Percentiles rank a stretch among this genome's conserved stretches.
Evolutionary conservation across 2,888 invertebrate genomes (phyloP).

Genomic region (Leptogaster cylindrica): DNA sequence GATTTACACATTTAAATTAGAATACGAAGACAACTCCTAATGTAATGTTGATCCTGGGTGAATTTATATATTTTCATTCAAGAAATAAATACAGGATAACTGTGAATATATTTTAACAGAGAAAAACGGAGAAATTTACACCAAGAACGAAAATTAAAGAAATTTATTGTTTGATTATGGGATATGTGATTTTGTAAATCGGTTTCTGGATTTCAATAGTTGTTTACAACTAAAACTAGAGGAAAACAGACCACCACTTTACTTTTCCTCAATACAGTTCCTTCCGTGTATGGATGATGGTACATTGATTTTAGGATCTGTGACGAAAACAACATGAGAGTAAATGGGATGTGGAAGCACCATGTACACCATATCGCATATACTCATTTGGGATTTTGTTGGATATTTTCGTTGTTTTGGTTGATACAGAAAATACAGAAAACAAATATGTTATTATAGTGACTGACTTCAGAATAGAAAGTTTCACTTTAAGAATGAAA

Average conservation of each 20-base stretch:
- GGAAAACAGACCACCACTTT: neutral
- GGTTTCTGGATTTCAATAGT: neutral
- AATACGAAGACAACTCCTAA: slow-evolving; percentile 26
- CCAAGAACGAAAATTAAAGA: slow-evolving; percentile 16
- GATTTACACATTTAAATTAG: slow-evolving; percentile 31
- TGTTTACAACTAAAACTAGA: slow-evolving; percentile 35
- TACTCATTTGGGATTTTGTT: neutral
- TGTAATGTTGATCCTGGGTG: slow-evolving; percentile 20
- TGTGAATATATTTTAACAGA: slow-evolving; percentile 1
- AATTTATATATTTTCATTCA: slow-evolving; percentile 18
- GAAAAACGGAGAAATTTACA: slow-evolving; percentile 16
- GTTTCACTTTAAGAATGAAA: slow-evolving; percentile 32
- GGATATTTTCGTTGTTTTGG: neutral
- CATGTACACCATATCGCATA: neutral
- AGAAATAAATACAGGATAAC: slow-evolving; percentile 18
- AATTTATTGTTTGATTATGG: slow-evolving; percentile 6
- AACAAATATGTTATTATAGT: slow-evolving; percentile 4
- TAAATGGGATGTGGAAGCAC: neutral
- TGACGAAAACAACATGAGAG: slow-evolving; percentile 24
- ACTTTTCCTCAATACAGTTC: neutral
- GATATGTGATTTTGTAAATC: neutral
- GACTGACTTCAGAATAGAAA: slow-evolving; percentile 14
- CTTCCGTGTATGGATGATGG: neutral
- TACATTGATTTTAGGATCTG: slow-evolving; percentile 23
- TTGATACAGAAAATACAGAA: neutral